Evolutionary conservation across 2,888 invertebrate species (phyloP).

Genomic region (Brenthis daphne): DNA sequence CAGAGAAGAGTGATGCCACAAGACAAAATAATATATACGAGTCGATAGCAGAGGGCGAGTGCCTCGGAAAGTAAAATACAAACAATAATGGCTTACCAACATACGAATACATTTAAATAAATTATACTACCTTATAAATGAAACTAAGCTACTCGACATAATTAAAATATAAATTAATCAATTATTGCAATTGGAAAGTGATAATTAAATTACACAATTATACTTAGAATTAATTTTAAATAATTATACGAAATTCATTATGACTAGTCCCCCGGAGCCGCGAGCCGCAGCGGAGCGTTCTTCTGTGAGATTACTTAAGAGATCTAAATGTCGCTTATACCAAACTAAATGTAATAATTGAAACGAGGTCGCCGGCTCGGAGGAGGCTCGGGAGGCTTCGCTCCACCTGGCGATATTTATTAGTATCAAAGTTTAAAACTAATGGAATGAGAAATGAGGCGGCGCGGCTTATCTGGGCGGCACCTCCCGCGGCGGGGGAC

Average conservation of each 20-base stretch:
- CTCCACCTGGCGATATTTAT: constrained; percentile 20
- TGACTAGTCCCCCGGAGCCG: constrained; percentile 65
- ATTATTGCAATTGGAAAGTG: constrained; percentile 45
- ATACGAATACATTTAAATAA: constrained; percentile 41
- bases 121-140: constrained; percentile 29
- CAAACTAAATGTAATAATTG: constrained; percentile 26
- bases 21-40: background rate
- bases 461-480: constrained; percentile 78
- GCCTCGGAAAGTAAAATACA: constrained; percentile 35
- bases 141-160: constrained; percentile 41
- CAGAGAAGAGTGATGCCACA: constrained; percentile 3
- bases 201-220: constrained; percentile 40
- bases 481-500: constrained; percentile 84
- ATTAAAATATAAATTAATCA: constrained; percentile 43
- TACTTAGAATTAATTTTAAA: constrained; percentile 44
- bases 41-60: constrained; percentile 14
- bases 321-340: constrained; percentile 63
- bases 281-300: constrained; percentile 30
- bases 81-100: constrained; percentile 39
- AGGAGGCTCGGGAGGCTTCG: background rate
- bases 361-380: constrained; percentile 22
- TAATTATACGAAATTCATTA: constrained; percentile 48
- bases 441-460: constrained; percentile 58
- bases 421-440: constrained; percentile 48
- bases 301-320: constrained; percentile 64